Evolutionary conservation across 2,888 invertebrate species (phyloP).

Genomic region (Neocrepidodera transversa): DNA sequence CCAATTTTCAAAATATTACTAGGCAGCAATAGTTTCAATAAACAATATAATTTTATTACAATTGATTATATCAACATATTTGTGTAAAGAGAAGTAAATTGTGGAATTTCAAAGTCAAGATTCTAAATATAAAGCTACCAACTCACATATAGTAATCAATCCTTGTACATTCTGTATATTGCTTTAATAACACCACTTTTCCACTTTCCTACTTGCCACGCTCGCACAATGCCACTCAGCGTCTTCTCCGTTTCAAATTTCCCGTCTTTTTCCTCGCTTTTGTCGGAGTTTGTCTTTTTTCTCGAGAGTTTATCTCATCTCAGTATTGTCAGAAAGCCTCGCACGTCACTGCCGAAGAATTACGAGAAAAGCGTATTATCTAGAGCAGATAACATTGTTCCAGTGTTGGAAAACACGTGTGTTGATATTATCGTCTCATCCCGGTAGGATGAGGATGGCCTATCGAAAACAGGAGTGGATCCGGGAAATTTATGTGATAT

Average conservation of each 20-base stretch:
- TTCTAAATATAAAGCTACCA: too few species aligned
- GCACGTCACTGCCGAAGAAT: conserved; percentile 48
- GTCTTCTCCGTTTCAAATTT: neutral
- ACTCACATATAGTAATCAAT: too few species aligned
- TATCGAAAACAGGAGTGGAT: conserved; percentile 15
- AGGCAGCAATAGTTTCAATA: too few species aligned
- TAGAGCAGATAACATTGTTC: conserved; percentile 51
- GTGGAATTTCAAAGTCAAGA: too few species aligned
- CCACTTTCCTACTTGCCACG: neutral
- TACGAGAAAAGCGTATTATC: conserved; percentile 51
- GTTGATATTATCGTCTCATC: conserved; percentile 46
- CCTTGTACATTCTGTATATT: too few species aligned
- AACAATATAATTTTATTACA: too few species aligned
- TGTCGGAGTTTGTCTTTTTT: conserved; percentile 1
- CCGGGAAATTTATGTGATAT: too few species aligned
- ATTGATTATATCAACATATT: too few species aligned
- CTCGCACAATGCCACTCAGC: neutral
- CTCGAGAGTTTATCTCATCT: conserved; percentile 27
- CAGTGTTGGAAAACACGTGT: conserved; percentile 47
- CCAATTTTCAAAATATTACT: too few species aligned
- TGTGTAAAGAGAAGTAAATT: too few species aligned
- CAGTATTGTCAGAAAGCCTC: conserved; percentile 37
- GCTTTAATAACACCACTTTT: too few species aligned
- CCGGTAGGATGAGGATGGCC: conserved; percentile 23
- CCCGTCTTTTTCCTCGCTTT: neutral